Evolutionary conservation across 2,888 invertebrate genomes (phyloP), one percentile per base, ranked within the genome.

Genomic region (Pyrgus malvae): DNA sequence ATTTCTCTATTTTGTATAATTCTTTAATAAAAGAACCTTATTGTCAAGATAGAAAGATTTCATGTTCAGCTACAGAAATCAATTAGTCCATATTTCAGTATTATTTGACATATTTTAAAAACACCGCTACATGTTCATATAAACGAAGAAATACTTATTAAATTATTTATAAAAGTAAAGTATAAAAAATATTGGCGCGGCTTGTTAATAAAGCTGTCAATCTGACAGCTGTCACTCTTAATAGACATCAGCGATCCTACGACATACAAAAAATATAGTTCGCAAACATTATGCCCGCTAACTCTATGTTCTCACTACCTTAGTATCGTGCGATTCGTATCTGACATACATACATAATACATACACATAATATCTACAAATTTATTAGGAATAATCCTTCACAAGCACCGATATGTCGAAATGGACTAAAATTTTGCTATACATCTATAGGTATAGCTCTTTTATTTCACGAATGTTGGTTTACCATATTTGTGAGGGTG

Each of bases 391-490:
- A 83, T 83, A 72, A 69, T 70, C 73, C 77, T 78, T 76, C 78
- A 76, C 79, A 87, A 89, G 89, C 89, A 89, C 89, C 89, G 89
- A 89, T 89, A 89, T 89, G 88, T 89, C 72, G 72, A 83, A 74
- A 83, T 88, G 85, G 86, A 88, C 86, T 86, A 83, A 64, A 55
- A 66, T 64, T 70, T 70, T 69, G 64, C 76, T 81, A 77, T 70
- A 74, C 66, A 76, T 60, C 63, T 69, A 72, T 67, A 37, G 37
- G 17, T 37, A 37, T n/a, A n/a, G n/a, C n/a, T n/a, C n/a, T n/a
- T n/a, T n/a, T n/a, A n/a, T n/a, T n/a, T n/a, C n/a, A n/a, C n/a
- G n/a, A n/a, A n/a, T n/a, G n/a, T n/a, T n/a, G n/a, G n/a, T n/a
- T n/a, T n/a, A n/a, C n/a, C n/a, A n/a, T n/a, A n/a, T n/a, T n/a